phyloP scores from a whole-genome alignment of 2,888 invertebrate genomes.

The Margaritifera margaritifera region DNA sequence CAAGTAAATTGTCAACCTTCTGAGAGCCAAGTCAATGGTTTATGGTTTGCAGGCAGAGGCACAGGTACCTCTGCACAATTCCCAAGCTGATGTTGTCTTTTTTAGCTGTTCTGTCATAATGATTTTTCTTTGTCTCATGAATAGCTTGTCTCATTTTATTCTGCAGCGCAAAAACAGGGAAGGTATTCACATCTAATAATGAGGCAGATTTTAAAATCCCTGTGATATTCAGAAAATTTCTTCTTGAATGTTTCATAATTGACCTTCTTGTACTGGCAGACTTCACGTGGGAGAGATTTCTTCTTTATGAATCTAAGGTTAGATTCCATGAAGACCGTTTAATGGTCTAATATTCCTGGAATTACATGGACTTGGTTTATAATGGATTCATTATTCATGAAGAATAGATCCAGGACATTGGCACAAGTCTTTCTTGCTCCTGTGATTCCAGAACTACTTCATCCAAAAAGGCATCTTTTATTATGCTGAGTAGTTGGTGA shows the following conservation, averaged over 20 bases:
- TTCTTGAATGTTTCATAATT: neutral
- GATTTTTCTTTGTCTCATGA: too few relatives aligned
- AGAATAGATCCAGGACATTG: constrained; percentile 5
- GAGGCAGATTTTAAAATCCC: too few relatives aligned
- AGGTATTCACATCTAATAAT: too few relatives aligned
- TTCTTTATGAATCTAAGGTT: too few relatives aligned
- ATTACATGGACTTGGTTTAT: constrained; percentile 3
- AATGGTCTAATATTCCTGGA: constrained; percentile 7
- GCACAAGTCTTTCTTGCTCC: neutral
- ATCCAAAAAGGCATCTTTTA: constrained; percentile 2
- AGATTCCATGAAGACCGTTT: neutral
- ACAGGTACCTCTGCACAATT: too few relatives aligned
- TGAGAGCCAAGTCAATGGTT: too few relatives aligned
- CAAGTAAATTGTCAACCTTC: too few relatives aligned
- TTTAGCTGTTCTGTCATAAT: too few relatives aligned
- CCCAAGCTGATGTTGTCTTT: too few relatives aligned
- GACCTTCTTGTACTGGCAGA: constrained; percentile 1
- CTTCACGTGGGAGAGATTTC: neutral
- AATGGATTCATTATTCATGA: constrained; percentile 4
- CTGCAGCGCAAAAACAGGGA: too few relatives aligned
- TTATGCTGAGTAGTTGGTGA: neutral
- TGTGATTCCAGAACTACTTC: constrained; percentile 3
- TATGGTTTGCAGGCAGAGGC: too few relatives aligned
- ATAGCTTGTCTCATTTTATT: too few relatives aligned
- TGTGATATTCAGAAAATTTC: neutral